Evolutionary conservation across 2,797 vertebrate species (phyloP).

Genomic region (Syndactyla subalaris): DNA sequence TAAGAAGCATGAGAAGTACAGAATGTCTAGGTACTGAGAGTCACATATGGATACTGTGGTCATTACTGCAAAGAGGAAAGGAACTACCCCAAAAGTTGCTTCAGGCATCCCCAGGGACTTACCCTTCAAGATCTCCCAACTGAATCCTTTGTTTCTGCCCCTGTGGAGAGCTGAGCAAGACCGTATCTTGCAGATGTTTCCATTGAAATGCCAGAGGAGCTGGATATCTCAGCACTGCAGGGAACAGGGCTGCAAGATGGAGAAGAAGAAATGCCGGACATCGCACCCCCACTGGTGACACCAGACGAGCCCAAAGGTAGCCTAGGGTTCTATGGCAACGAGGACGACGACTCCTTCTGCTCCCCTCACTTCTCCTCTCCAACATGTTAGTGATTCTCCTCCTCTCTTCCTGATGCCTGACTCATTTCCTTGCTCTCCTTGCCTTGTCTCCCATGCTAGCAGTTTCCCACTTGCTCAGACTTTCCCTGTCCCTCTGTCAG

Average conservation of each 20-base stretch:
- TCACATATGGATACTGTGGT: background rate
- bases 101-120: background rate
- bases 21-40: background rate
- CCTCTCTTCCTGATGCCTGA: conserved; percentile 72
- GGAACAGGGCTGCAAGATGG: conserved; percentile 92
- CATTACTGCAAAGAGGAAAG: background rate
- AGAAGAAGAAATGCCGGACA: conserved; percentile 97
- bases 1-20: conserved; percentile 68
- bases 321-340: conserved; percentile 99
- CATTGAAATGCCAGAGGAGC: conserved; percentile 95
- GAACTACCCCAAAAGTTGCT: background rate
- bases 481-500: conserved; percentile 63
- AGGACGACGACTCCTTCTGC: conserved; percentile 99
- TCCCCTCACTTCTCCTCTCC: conserved; percentile 94
- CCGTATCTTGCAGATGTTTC: conserved; percentile 86
- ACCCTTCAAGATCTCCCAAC: background rate
- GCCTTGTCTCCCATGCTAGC: conserved; percentile 40
- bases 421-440: conserved; percentile 38
- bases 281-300: conserved; percentile 96
- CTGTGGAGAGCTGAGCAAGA: background rate
- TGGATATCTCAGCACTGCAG: conserved; percentile 90
- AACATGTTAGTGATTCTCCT: conserved; percentile 97
- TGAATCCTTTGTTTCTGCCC: background rate
- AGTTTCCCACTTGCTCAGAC: conserved; percentile 41
- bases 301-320: conserved; percentile 99